phyloP scores from a whole-genome alignment of 2,888 invertebrate species.

The Hymenopus coronatus region DNA sequence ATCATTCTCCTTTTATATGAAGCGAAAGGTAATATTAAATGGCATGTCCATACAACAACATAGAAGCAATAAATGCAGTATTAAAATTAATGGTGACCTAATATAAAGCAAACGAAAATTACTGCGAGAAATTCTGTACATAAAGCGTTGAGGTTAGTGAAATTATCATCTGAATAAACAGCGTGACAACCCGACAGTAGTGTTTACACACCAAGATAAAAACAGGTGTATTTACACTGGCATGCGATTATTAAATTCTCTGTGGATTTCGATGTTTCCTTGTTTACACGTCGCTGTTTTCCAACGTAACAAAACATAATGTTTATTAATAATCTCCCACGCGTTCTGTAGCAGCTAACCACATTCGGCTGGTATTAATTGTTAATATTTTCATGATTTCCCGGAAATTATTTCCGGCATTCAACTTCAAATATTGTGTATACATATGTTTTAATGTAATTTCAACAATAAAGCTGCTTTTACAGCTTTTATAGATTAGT shows the following conservation, averaged over 20 bases:
- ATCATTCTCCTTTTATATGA: too few relatives aligned
- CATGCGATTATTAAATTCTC: background rate
- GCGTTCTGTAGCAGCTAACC: background rate
- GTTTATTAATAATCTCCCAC: background rate
- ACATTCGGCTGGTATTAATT: background rate
- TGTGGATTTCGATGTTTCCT: background rate
- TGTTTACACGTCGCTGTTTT: background rate
- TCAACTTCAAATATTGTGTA: too few relatives aligned
- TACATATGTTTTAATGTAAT: too few relatives aligned
- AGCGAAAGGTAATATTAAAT: too few relatives aligned
- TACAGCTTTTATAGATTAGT: too few relatives aligned
- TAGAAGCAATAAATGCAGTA: too few relatives aligned
- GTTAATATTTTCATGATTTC: background rate
- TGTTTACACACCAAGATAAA: background rate
- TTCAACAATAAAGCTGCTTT: too few relatives aligned
- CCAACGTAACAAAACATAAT: background rate
- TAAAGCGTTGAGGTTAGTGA: background rate
- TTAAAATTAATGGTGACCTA: too few relatives aligned
- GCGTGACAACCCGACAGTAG: background rate
- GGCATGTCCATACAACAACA: too few relatives aligned
- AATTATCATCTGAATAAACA: background rate
- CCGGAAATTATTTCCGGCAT: too few relatives aligned
- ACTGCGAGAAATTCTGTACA: background rate
- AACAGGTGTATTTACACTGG: background rate
- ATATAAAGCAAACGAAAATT: background rate